Percentiles rank a stretch among this genome's conserved stretches.
These are phyloP conservation scores for Tetranychus piercei DNA, from an alignment of 2,888 invertebrate genomes.

Conservation along the genomic window DNA sequence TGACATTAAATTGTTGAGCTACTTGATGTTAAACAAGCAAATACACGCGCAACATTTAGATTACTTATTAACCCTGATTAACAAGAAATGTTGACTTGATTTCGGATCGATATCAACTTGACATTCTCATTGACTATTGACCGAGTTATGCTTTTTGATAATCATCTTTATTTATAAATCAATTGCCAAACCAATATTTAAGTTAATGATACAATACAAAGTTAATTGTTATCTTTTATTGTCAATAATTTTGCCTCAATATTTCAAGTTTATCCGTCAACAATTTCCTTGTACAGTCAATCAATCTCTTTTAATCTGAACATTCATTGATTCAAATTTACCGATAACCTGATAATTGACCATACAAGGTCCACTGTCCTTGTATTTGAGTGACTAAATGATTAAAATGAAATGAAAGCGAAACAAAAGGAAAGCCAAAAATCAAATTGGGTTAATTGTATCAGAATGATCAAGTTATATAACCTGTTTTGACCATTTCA, in stretches of 20 bases:
- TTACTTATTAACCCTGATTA: background rate
- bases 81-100: too few relatives aligned
- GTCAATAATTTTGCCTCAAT: too few relatives aligned
- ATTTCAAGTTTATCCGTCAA: too few relatives aligned
- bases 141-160: too few relatives aligned
- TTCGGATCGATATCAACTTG: too few relatives aligned
- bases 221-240: too few relatives aligned
- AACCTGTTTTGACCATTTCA: background rate
- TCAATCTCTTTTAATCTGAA: too few relatives aligned
- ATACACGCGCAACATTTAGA: background rate
- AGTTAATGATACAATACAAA: too few relatives aligned
- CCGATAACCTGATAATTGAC: background rate
- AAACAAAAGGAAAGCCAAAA: background rate
- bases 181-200: too few relatives aligned
- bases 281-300: too few relatives aligned
- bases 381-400: background rate
- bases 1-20: conserved; percentile 1
- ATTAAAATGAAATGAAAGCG: background rate
- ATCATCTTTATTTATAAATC: too few relatives aligned
- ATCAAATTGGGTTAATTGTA: background rate
- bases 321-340: background rate
- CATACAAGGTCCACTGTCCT: background rate
- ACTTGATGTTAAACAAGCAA: background rate
- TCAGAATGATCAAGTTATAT: background rate
- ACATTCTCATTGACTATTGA: too few relatives aligned